Base-by-base conservation (phyloP, 2,113 vertebrate species). In the Rhegmatorhina hoffmannsi region DNA sequence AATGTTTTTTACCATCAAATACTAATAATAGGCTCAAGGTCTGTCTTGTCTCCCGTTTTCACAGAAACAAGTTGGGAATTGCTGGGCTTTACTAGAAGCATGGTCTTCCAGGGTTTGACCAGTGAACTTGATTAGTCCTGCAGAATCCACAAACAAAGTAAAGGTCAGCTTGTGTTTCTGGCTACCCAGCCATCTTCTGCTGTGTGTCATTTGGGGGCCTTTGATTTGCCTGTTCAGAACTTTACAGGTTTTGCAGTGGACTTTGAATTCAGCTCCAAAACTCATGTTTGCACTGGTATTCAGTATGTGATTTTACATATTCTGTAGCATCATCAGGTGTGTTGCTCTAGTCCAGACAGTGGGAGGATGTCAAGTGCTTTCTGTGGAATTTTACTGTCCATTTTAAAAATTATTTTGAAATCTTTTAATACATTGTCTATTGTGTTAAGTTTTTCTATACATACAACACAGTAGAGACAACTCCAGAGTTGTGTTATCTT, bases 281-380 rank as follows among this genome's bases (percentile, higher is more conserved):
- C 26, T 63, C 38, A 20, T 7, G 55, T 53, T 69, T 72, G n/a
- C 1, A 0, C 55, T 64, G 18, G 23, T 49, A 9, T 34, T 62
- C 23, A 11, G 33, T 18, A 1, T 28, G n/a, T 56, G 56, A 19
- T 70, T 66, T 89, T 81, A 50, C 21, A 1, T 58, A 4, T 53
- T 46, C 14, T n/a, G 16, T 25, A 36, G 40, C 38, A 40, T 29
- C 11, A 24, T 16, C 9, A 31, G 56, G 0, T 0, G 21, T 58
- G 21, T 58, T 75, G 44, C 34, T 29, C 23, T 60, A 28, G 63
- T 44, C 87, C 46, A 29, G 44, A 13, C 33, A 52, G 55, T 29
- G n/a, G 38, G 34, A 90, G 36, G 56, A 25, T 70, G 24, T 69
- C 40, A 62, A 6, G 10, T 62, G 52, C 46, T 82, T 31, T 44